phyloP scores from a whole-genome alignment of 2,797 vertebrate species.

The Carduelis carduelis region DNA sequence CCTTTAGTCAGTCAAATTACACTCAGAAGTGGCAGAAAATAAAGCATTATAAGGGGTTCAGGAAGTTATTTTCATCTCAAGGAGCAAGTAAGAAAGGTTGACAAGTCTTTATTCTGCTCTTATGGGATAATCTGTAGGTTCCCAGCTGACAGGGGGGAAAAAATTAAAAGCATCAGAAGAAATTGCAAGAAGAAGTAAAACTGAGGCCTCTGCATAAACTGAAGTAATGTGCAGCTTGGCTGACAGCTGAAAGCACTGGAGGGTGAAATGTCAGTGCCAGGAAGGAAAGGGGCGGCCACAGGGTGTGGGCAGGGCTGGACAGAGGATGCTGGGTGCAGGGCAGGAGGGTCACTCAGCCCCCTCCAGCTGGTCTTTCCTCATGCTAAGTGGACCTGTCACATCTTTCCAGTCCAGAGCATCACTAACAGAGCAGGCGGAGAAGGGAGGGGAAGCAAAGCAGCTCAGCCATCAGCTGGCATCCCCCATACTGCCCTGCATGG shows the following conservation, averaged over 20 bases:
- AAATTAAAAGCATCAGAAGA: neutral
- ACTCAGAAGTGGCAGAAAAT: conserved; percentile 42
- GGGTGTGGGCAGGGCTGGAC: neutral
- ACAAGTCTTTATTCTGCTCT: conserved; percentile 52
- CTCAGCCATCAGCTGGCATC: accelerated
- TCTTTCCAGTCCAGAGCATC: neutral
- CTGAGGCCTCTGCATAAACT: neutral
- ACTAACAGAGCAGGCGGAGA: neutral
- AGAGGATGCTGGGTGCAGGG: neutral
- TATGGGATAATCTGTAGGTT: conserved; percentile 47
- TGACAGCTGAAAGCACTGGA: neutral
- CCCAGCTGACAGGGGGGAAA: neutral
- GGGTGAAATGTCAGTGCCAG: neutral
- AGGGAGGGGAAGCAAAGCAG: neutral
- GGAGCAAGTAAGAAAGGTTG: neutral
- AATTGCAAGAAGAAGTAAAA: neutral
- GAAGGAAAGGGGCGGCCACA: accelerated
- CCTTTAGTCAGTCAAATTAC: conserved; percentile 59
- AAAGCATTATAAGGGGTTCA: conserved; percentile 13
- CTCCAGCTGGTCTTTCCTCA: neutral
- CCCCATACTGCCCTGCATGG: accelerated
- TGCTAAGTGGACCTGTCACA: neutral
- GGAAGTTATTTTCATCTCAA: conserved; percentile 62
- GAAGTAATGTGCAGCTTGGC: neutral
- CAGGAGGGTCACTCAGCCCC: neutral